Base-by-base conservation (phyloP, 2,888 invertebrate species). In the Ennomos erosarius region DNA sequence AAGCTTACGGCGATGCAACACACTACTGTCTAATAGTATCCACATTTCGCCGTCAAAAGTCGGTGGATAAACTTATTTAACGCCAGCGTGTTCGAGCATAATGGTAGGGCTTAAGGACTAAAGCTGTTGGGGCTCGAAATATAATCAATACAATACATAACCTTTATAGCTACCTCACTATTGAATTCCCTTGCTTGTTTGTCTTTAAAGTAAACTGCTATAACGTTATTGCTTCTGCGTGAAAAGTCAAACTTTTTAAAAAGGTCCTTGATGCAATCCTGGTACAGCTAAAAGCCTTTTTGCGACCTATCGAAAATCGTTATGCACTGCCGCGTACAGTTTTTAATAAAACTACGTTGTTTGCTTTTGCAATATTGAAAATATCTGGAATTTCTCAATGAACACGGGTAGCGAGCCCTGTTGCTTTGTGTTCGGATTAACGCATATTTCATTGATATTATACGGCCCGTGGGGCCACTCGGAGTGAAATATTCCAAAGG, bases 361-460 rank as follows among this genome's bases (percentile, higher is more conserved):
- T 71, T 66, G 70, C 69, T 71, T 68, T 68, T 62, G 65, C 65
- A 71, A 68, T 81, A 87, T 85, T 82, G 82, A 81, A 26, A 87
- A 86, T 85, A 81, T 83, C 83, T 78, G 71, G 70, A 77, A 84
- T 82, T 75, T 77, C 75, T 67, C 72, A 60, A 61, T 68, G 71
- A 74, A 73, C 71, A 68, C 56, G 64, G 58, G 61, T 66, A 47
- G 66, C 65, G 69, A 38, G 69, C 75, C 68, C 67, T 76, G 77
- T 77, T 81, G 77, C 81, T 82, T 82, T 84, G 79, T 82, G 75
- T 72, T 73, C 73, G 74, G 73, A 74, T 76, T 76, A 75, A 78
- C 78, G 78, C 77, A 82, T 82, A 82, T 81, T 82, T 82, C 76
- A 79, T 70, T 71, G 71, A 78, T 79, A 79, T 81, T 81, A 79